Conservation (phyloP, 2,888 invertebrate species). For the Eupithecia abbreviata region DNA sequence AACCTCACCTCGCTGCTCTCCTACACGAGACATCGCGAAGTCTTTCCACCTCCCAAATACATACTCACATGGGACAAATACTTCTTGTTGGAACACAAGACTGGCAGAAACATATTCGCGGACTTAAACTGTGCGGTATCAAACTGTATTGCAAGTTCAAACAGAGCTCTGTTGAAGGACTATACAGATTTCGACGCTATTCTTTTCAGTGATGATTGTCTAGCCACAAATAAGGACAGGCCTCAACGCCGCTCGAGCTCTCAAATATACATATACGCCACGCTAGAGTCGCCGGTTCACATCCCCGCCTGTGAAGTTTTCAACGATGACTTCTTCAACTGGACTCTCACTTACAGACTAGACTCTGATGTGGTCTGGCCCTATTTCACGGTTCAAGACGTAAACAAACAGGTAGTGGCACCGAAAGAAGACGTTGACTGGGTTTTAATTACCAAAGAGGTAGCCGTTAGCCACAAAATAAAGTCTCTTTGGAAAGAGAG, state of each 20-base stretch:
- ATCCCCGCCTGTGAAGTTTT: conserved; percentile 59
- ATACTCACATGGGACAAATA: conserved; percentile 51
- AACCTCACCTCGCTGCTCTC: conserved; percentile 28
- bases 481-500: conserved; percentile 53
- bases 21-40: background rate
- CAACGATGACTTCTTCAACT: conserved; percentile 64
- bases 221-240: conserved; percentile 38
- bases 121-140: conserved; percentile 48
- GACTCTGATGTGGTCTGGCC: conserved; percentile 65
- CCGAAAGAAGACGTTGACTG: conserved; percentile 53
- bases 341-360: conserved; percentile 66
- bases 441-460: conserved; percentile 38
- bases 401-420: conserved; percentile 53
- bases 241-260: conserved; percentile 46
- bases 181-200: conserved; percentile 57
- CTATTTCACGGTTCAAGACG: conserved; percentile 59
- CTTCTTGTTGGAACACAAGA: conserved; percentile 19
- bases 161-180: conserved; percentile 50
- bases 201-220: conserved; percentile 51
- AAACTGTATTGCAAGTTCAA: conserved; percentile 55
- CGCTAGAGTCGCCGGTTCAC: conserved; percentile 55
- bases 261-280: conserved; percentile 60
- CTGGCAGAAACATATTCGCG: conserved; percentile 29
- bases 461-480: conserved; percentile 45
- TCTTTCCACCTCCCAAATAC: conserved; percentile 42